Evolutionary conservation across 2,113 vertebrate genomes (phyloP), one percentile per base, ranked within the genome.

Genomic region (Hiodon alosoides): DNA sequence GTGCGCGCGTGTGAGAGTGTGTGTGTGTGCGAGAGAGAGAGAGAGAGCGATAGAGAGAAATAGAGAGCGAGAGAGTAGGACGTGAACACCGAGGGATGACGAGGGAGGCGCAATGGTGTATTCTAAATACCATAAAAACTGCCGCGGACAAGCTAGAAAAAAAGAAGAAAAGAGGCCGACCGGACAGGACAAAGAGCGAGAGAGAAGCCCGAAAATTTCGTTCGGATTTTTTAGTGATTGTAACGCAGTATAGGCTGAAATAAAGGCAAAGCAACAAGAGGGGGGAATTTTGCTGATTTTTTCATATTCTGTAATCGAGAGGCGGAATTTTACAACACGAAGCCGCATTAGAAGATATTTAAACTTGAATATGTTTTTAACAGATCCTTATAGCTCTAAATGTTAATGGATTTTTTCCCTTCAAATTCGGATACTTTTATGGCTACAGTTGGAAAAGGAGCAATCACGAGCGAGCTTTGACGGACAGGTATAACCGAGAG

Each of bases 371-470:
- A 16, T 7, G 4, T 74, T 47, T 67, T 67, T 65, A 4, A 5
- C 14, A 47, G 50, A 5, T 51, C 47, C 48, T 58, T 72, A 61
- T 48, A 58, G 52, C 64, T 71, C 55, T 8, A 55, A 50, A 51
- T 75, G 31, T 86, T 78, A 77, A 83, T 85, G 84, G 79, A 84
- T 75, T 66, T 46, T 54, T 17, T 10, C 55, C 31, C 48, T 31
- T 71, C 14, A 65, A 77, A 66, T 69, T 82, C 70, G 76, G 81
- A 83, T 78, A 84, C 86, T 87, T 89, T 85, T 82, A 81, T 84
- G 84, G 83, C 81, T 84, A 84, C 82, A 79, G 80, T 79, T 81
- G 80, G 83, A 79, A 81, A 81, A 79, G 61, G 83, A 77, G 80
- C 14, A 71, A 71, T 79, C 77, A 54, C 47, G 48, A 57, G 77